phyloP scores from a whole-genome alignment of 2,888 invertebrate species.

The Bugulina stolonifera region DNA sequence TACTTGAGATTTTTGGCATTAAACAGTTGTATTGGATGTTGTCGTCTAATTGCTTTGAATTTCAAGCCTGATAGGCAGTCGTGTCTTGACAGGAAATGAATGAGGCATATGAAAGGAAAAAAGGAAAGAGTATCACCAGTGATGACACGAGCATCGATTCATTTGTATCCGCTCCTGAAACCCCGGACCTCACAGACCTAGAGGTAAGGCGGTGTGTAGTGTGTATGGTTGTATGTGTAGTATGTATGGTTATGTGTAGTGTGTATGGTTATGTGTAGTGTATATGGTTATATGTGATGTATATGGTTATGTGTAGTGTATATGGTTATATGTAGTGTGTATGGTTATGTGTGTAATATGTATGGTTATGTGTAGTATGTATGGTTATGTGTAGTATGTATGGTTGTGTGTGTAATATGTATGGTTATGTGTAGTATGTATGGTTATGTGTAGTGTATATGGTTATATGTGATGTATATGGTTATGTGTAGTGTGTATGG shows the following conservation, averaged over 20 bases:
- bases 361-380: too few relatives aligned
- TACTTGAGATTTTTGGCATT: neutral
- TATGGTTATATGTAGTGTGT: too few relatives aligned
- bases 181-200: conserved; percentile 31
- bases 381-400: too few relatives aligned
- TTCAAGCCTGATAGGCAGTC: neutral
- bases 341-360: too few relatives aligned
- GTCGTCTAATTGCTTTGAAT: neutral
- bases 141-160: conserved; percentile 62
- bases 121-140: conserved; percentile 33
- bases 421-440: too few relatives aligned
- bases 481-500: too few relatives aligned
- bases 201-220: conserved; percentile 34
- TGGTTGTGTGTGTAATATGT: too few relatives aligned
- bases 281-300: neutral
- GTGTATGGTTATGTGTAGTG: neutral
- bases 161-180: conserved; percentile 88
- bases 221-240: too few relatives aligned
- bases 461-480: too few relatives aligned
- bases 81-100: conserved; percentile 35
- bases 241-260: neutral
- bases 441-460: too few relatives aligned
- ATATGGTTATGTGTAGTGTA: neutral
- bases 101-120: conserved; percentile 38
- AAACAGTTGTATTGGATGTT: neutral